Conservation (phyloP, 2,888 invertebrate genomes). For the Ectemnius continuus region DNA sequence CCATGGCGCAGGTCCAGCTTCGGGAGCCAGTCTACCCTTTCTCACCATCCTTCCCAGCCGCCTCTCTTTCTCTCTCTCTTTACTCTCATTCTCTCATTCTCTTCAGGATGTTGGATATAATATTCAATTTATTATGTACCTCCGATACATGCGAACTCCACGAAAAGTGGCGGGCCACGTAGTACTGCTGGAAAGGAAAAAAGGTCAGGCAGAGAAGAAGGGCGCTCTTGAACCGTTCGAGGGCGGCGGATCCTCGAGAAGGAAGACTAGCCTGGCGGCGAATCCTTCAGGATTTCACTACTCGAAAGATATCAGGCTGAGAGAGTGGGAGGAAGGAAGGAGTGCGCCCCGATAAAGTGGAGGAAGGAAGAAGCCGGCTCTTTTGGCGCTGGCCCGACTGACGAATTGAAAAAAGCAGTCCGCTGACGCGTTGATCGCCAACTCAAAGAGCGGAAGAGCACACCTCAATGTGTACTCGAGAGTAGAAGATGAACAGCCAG, state of each 20-base stretch:
- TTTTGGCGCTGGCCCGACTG: conserved; percentile 34
- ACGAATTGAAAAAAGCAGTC: conserved; percentile 33
- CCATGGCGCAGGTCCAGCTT: conserved; percentile 65
- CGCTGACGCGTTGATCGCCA: conserved; percentile 41
- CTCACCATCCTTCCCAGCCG: conserved; percentile 10
- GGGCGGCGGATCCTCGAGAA: conserved; percentile 21
- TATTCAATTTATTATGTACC: conserved; percentile 67
- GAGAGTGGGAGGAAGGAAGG: too few species aligned
- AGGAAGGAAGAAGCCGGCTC: neutral
- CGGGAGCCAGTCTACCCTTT: conserved; percentile 42
- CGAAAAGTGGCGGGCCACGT: conserved; percentile 26
- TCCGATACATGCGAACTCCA: conserved; percentile 51
- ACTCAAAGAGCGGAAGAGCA: conserved; percentile 37
- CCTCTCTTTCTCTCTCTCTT: conserved; percentile 14
- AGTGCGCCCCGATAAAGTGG: too few species aligned
- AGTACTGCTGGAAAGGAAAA: neutral
- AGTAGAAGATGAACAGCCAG: too few species aligned
- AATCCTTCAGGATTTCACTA: neutral
- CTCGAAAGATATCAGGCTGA: conserved; percentile 4
- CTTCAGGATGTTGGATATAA: conserved; percentile 48
- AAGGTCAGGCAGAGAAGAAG: conserved; percentile 6
- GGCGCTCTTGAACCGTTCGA: neutral
- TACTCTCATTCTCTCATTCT: conserved; percentile 17
- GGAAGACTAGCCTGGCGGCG: conserved; percentile 25
- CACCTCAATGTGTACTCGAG: too few species aligned